Base-by-base conservation (phyloP, 2,888 invertebrate genomes). In the Synergus laeviventris region DNA sequence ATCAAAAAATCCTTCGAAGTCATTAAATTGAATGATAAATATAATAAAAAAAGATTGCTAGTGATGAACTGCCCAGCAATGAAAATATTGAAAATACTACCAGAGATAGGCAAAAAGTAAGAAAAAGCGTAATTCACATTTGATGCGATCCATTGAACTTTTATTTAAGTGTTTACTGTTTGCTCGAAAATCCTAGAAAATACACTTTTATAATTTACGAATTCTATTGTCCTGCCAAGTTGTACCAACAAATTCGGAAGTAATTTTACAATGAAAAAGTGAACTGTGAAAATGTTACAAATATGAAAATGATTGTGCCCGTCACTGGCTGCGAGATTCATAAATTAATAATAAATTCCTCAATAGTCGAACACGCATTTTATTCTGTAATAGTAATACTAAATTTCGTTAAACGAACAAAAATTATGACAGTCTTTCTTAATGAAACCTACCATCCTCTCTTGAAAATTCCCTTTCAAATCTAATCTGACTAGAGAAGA, bases 401-500 rank as follows among this genome's bases (percentile, higher is more conserved):
- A 70, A 70, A 70, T 49, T 70, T 70, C 31, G 45, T 70, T 11
- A 70, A 70, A 70, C 70, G 70, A 70, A 70, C 45, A 70, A 70
- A 70, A 49, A 66, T 66, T 49, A 70, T 70, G 70, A 70, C 70
- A 70, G 70, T 59, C 56, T 59, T 31, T 70, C 70, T 70, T 70
- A 70, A 49, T 49, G 49, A 70, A 70, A 70, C 31, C 70, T 70
- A 70, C 49, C 70, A 70, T 70, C 70, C 70, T 70, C 31, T 49
- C 49, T 49, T 70, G n/a, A 31, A 70, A 70, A 70, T 49, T 70
- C 70, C 70, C 70, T 70, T 70, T 70, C 70, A 70, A 70, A 70
- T 70, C 70, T 70, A n/a, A 49, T 70, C 70, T 49, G 70, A 70
- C 70, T 70, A 70, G 70, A 70, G 70, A 70, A 70, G 70, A 70